These are phyloP conservation scores for Lingula anatina DNA, from an alignment of 2,888 invertebrate genomes.

Conservation along the genomic window DNA sequence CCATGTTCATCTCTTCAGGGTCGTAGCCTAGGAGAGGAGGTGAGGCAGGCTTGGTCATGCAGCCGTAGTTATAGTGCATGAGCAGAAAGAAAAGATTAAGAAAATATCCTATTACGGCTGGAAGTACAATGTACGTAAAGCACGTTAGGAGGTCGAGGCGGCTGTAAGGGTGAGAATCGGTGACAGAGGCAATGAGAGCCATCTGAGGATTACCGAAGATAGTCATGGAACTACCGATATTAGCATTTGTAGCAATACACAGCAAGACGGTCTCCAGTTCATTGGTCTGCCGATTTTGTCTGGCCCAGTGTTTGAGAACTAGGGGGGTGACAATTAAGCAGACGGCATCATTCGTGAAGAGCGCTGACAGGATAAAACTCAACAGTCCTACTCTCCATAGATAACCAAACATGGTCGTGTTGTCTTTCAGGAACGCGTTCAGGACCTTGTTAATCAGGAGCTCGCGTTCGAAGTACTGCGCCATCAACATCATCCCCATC, in stretches of 20 bases:
- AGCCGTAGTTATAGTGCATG: constrained; percentile 10
- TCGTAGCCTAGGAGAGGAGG: not conserved
- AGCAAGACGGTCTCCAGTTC: constrained; percentile 19
- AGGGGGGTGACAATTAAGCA: constrained; percentile 20
- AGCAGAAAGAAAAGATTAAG: constrained; percentile 15
- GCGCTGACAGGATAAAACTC: constrained; percentile 13
- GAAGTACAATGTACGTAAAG: constrained; percentile 14
- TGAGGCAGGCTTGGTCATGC: not conserved
- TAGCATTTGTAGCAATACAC: constrained; percentile 18
- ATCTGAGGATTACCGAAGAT: constrained; percentile 21
- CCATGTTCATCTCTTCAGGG: no score
- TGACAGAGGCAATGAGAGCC: constrained; percentile 18
- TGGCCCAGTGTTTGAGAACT: constrained; percentile 16
- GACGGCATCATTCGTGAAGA: constrained; percentile 21
- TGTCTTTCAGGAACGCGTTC: constrained; percentile 9
- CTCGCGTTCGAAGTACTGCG: constrained; percentile 19
- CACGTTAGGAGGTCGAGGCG: constrained; percentile 11
- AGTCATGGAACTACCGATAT: constrained; percentile 17
- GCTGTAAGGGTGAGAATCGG: constrained; percentile 9
- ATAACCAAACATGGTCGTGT: constrained; percentile 12
- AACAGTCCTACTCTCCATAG: constrained; percentile 13
- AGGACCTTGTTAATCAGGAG: constrained; percentile 12
- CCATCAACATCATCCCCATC: constrained; percentile 18
- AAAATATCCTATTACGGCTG: constrained; percentile 13
- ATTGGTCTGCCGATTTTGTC: constrained; percentile 13